Evolutionary conservation across 2,888 invertebrate genomes (phyloP).

Genomic region (Drosophila rellima): DNA sequence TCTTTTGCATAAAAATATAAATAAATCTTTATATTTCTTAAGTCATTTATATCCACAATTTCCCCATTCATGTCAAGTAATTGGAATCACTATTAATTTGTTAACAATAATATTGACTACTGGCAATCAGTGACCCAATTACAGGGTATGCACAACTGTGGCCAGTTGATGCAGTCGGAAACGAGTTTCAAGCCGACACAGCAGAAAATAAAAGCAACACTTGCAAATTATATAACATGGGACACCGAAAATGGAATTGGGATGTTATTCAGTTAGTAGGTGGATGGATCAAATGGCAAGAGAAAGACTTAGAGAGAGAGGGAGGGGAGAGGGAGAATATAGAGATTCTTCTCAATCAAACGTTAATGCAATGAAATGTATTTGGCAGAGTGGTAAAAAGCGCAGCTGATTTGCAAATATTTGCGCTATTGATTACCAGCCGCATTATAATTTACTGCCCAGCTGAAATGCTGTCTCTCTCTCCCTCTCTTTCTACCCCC

Average conservation of each 20-base stretch:
- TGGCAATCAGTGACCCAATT: background rate
- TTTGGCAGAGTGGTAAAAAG: slow-evolving; percentile 53
- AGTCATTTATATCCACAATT: too few species aligned
- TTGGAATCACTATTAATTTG: too few species aligned
- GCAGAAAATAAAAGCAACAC: slow-evolving; percentile 57
- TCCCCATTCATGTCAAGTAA: too few species aligned
- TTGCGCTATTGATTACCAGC: slow-evolving; percentile 75
- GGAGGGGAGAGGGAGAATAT: background rate
- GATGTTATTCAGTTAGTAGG: slow-evolving; percentile 10
- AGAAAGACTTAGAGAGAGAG: background rate
- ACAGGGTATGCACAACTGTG: slow-evolving; percentile 12
- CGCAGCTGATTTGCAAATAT: slow-evolving; percentile 71
- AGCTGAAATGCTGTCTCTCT: background rate
- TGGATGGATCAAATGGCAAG: background rate
- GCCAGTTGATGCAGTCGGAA: slow-evolving; percentile 35
- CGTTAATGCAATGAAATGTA: slow-evolving; percentile 53
- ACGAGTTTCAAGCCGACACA: slow-evolving; percentile 58
- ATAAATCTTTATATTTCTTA: too few species aligned
- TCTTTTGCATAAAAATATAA: too few species aligned
- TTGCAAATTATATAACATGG: slow-evolving; percentile 66
- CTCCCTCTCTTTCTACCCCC: too few species aligned
- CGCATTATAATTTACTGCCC: slow-evolving; percentile 59
- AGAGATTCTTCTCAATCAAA: slow-evolving; percentile 1
- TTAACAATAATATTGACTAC: background rate
- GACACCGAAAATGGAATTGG: slow-evolving; percentile 10